A percentile compares a stretch with the other conserved stretches of the same genome.
phyloP scores from a whole-genome alignment of 2,113 vertebrate species.

The Chitala chitala region DNA sequence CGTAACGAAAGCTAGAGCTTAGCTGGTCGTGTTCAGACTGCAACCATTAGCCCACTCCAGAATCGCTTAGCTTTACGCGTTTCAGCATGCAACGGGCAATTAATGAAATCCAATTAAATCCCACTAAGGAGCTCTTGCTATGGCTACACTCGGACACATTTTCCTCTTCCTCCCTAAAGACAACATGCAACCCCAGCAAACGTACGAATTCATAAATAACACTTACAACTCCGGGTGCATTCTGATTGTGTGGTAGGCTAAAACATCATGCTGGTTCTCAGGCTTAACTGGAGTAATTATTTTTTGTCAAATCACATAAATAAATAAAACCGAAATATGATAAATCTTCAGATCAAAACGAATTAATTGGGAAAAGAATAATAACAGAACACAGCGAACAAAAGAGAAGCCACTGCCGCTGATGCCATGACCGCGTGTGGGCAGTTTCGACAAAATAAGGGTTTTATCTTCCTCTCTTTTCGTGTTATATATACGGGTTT shows the following conservation, averaged over 20 bases:
- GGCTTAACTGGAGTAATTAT: neutral
- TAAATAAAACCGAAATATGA: neutral
- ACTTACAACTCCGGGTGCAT: slow-evolving; percentile 66
- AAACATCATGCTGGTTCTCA: slow-evolving; percentile 40
- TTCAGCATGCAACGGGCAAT: neutral
- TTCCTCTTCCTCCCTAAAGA: neutral
- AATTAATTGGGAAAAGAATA: slow-evolving; percentile 54
- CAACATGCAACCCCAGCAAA: neutral
- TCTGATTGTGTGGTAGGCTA: slow-evolving; percentile 43
- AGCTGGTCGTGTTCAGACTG: neutral
- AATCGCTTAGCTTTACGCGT: neutral
- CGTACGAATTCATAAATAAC: slow-evolving; percentile 44
- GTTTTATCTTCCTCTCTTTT: slow-evolving; percentile 20
- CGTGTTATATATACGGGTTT: neutral
- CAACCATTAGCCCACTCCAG: neutral
- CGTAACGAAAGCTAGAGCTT: slow-evolving; percentile 3
- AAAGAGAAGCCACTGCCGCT: slow-evolving; percentile 58
- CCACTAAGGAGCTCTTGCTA: neutral
- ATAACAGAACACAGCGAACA: slow-evolving; percentile 62
- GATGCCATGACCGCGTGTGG: slow-evolving; percentile 38
- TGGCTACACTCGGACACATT: neutral
- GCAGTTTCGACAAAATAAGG: slow-evolving; percentile 58
- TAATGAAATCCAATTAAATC: neutral
- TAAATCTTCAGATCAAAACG: slow-evolving; percentile 27
- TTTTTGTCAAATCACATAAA: neutral